A percentile compares a stretch with the other conserved stretches of the same genome.
Conservation (phyloP, 2,888 invertebrate species). For the Philereme transversata region DNA sequence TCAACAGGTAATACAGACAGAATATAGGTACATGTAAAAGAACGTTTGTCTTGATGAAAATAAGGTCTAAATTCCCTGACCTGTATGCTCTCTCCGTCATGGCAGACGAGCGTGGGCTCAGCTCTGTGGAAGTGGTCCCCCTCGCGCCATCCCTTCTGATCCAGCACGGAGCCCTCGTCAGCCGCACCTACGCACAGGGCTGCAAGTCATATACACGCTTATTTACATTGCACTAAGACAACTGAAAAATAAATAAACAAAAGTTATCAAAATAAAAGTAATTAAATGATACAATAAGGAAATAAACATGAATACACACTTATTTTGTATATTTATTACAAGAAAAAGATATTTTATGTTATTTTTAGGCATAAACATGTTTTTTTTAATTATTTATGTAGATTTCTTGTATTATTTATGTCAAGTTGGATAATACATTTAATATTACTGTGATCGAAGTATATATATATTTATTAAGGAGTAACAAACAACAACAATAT, state of each 20-base stretch:
- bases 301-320: too few relatives aligned
- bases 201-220: conserved; percentile 46
- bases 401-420: too few relatives aligned
- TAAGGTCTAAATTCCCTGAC: conserved; percentile 60
- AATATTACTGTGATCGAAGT: too few relatives aligned
- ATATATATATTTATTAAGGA: too few relatives aligned
- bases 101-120: conserved; percentile 92
- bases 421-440: too few relatives aligned
- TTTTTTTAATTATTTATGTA: too few relatives aligned
- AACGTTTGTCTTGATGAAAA: too few relatives aligned
- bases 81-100: conserved; percentile 97
- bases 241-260: neutral
- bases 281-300: neutral
- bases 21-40: neutral
- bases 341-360: too few relatives aligned
- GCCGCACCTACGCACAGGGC: conserved; percentile 63
- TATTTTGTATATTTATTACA: too few relatives aligned
- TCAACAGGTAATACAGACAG: too few relatives aligned
- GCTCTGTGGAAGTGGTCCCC: conserved; percentile 91
- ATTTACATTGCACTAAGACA: conserved; percentile 22
- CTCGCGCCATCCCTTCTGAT: conserved; percentile 87
- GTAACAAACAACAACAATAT: too few relatives aligned
- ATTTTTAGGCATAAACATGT: too few relatives aligned
- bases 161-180: conserved; percentile 84
- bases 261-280: neutral